phyloP scores from a whole-genome alignment of 2,113 vertebrate species.

The Muntiacus reevesi region DNA sequence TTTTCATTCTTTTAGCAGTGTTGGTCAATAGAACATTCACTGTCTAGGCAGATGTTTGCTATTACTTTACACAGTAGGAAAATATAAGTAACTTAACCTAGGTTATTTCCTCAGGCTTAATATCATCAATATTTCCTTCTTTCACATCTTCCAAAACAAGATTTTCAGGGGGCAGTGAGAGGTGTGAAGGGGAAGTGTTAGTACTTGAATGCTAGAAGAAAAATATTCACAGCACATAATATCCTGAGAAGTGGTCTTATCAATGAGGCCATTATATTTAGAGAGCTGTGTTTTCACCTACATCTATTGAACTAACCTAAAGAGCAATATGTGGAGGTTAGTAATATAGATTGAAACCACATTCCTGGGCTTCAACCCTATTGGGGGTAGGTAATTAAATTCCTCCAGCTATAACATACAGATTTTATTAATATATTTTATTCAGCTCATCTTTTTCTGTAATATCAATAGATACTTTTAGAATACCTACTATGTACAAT shows the following conservation, averaged over 20 bases:
- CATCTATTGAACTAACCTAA: background rate
- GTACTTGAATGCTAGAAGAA: background rate
- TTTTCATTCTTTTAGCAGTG: constrained; percentile 46
- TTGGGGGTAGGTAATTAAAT: background rate
- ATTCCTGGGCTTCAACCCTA: background rate
- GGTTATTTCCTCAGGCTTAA: background rate
- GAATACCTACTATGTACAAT: background rate
- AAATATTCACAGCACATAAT: background rate
- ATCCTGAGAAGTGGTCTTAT: background rate
- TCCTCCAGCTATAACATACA: background rate
- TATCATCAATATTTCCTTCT: background rate
- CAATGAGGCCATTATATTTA: background rate
- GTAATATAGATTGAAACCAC: background rate
- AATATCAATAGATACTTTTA: background rate
- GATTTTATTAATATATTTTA: background rate
- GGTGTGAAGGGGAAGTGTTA: background rate
- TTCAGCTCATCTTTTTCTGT: background rate
- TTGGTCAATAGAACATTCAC: background rate
- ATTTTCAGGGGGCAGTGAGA: background rate
- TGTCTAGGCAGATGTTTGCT: background rate
- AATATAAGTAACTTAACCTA: background rate
- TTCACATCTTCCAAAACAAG: background rate
- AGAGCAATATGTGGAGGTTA: background rate
- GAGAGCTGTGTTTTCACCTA: background rate
- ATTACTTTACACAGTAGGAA: background rate